Percentiles rank a stretch among this genome's conserved stretches.
Conservation (phyloP, 2,888 invertebrate species). For the Mongoloraphidia duomilia region DNA sequence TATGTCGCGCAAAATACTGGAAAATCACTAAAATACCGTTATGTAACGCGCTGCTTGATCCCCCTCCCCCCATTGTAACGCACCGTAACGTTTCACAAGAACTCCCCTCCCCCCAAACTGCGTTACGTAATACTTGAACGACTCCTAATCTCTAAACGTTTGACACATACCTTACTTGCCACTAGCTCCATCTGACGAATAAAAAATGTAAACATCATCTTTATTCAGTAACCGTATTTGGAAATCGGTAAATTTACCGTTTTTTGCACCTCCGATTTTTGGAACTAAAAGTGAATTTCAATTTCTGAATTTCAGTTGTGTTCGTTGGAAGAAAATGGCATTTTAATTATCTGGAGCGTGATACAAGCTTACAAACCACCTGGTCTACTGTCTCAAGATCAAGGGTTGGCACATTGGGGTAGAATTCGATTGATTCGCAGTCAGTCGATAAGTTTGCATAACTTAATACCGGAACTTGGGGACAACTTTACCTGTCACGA, state of each 20-base stretch:
- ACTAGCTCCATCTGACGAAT: too few relatives aligned
- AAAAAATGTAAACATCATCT: too few relatives aligned
- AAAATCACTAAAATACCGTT: too few relatives aligned
- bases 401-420: constrained; percentile 29
- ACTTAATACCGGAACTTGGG: constrained; percentile 17
- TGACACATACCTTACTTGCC: too few relatives aligned
- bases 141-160: too few relatives aligned
- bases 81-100: too few relatives aligned
- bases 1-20: too few relatives aligned
- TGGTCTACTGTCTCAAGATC: constrained; percentile 17
- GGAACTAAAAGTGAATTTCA: not conserved
- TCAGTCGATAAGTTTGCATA: not conserved
- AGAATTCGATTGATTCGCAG: constrained; percentile 26
- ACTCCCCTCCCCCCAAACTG: too few relatives aligned
- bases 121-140: too few relatives aligned
- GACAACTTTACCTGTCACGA: constrained; percentile 26
- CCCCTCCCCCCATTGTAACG: too few relatives aligned
- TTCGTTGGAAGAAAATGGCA: constrained; percentile 34
- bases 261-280: not conserved
- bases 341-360: constrained; percentile 34
- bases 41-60: too few relatives aligned
- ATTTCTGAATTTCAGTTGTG: constrained; percentile 27
- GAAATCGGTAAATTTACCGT: not conserved
- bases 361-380: constrained; percentile 16
- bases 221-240: too few relatives aligned